Evolutionary conservation across 2,888 invertebrate genomes (phyloP).

Genomic region (Pseudococcus viburni): DNA sequence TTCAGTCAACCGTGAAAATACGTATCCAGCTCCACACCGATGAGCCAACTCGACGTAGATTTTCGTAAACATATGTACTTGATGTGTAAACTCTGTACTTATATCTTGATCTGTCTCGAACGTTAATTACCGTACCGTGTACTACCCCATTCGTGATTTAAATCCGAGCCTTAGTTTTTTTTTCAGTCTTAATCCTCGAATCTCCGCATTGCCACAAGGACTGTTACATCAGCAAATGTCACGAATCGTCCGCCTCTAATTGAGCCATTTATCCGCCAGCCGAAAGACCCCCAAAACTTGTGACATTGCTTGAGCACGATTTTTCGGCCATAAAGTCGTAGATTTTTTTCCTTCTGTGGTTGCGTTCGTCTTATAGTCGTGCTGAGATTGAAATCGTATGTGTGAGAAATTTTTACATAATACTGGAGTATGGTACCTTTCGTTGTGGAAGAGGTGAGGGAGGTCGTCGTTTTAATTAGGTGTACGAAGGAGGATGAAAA

Average conservation of each 20-base stretch:
- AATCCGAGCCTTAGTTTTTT: neutral
- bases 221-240: conserved; percentile 6
- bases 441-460: neutral
- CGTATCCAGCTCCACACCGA: neutral
- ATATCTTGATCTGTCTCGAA: neutral
- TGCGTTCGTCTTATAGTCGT: neutral
- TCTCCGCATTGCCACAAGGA: neutral
- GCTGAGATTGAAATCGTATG: neutral
- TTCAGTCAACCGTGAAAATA: conserved; percentile 13
- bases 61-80: conserved; percentile 5
- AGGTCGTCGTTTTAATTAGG: neutral
- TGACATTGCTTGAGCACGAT: conserved; percentile 7
- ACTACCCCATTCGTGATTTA: conserved; percentile 1
- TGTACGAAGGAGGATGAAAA: neutral
- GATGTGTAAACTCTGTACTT: neutral
- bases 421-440: neutral
- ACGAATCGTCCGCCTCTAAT: conserved; percentile 1
- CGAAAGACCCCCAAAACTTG: conserved; percentile 14
- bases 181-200: neutral
- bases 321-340: neutral
- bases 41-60: neutral
- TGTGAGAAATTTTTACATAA: conserved; percentile 8
- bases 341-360: neutral
- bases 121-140: neutral
- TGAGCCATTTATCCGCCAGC: neutral